Percentiles rank a stretch among this genome's conserved stretches.
Evolutionary conservation across 2,888 invertebrate genomes (phyloP).

Genomic region (Ecdyonurus torrentis): DNA sequence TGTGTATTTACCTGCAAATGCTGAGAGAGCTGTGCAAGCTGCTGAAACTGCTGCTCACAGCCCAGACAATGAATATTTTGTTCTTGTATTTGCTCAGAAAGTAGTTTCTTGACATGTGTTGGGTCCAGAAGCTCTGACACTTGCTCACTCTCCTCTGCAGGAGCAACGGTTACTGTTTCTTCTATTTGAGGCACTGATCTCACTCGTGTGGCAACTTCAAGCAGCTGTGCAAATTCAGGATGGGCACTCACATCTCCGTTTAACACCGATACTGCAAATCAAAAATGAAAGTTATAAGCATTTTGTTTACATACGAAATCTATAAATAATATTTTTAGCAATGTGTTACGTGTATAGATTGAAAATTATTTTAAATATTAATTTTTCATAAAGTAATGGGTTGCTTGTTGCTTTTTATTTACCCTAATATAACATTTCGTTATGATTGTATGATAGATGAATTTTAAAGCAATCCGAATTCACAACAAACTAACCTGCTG

Average conservation of each 20-base stretch:
- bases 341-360: no score
- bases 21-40: background rate
- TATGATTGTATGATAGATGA: no score
- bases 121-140: background rate
- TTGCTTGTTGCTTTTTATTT: no score
- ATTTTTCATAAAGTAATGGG: no score
- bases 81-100: background rate
- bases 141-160: background rate
- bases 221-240: background rate
- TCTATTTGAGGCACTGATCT: background rate
- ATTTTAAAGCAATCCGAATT: no score
- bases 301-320: no score
- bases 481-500: no score
- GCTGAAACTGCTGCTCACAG: background rate
- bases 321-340: no score
- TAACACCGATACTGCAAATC: background rate
- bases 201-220: background rate
- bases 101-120: background rate
- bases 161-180: background rate
- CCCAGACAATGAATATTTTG: background rate
- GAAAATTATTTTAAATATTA: no score
- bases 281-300: background rate
- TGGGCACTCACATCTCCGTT: background rate
- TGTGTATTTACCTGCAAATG: background rate
- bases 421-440: no score